Evolutionary conservation across 1,140 invertebrate genomes (phyloP), one percentile per base, ranked within the genome.

Genomic region (Drosophila orosa): DNA sequence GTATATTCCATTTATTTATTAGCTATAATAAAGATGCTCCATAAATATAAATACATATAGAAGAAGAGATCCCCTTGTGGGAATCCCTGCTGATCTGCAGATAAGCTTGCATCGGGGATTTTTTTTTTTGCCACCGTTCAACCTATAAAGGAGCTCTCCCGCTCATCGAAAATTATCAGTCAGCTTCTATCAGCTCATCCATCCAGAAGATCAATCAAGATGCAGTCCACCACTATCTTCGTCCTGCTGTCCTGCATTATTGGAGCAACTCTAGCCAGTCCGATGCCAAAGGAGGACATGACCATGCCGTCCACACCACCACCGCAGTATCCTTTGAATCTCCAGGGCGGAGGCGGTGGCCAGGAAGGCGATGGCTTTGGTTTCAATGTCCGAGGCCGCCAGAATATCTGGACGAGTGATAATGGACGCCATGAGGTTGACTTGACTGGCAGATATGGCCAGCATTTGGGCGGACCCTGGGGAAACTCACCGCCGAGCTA

Each of bases 361-460:
- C 61, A 78, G 39, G 44, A 10, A 3, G 63, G 80, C 48, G 52
- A 76, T 6, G 86, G 89, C 33, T 50, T 87, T 22, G 74, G 54
- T 2, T 60, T 81, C 5, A 27, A 42, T 40, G 45, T 78, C 0
- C 4, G 33, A 6, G 86, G 58, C 0, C 63, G 47, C 15, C 55
- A 81, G 24, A 80, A 80, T 9, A 40, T 90, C 9, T 90, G 69
- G 65, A 76, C 68, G 13, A 90, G 86, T 54, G 72, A 83, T 4
- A 87, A 90, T 55, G 72, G 68, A 15, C 72, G 87, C 3, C 82
- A 90, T 22, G 72, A 75, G 40, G 4, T 90, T 5, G 78, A 80
- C 31, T 24, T 75, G 12, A 59, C 33, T 9, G 86, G 76, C 10
- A 19, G 33, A 47, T 90, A 90, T 56, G 72, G 54, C 2, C 86